Conservation (phyloP, 2,113 vertebrate species). For the Phalacrocorax pelagicus region DNA sequence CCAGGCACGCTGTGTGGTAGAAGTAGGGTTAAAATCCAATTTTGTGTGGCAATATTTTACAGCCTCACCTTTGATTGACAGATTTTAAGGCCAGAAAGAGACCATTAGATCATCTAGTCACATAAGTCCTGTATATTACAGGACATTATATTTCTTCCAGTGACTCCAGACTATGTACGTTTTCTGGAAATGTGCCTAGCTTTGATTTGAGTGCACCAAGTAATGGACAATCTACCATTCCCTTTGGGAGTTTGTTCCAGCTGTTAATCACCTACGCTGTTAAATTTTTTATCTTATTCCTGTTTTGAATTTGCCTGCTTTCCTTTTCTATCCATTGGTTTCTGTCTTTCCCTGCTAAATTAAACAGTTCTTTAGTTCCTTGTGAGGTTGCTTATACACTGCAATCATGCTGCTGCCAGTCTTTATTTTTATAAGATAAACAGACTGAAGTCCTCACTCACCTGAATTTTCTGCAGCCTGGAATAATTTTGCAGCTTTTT, state of each 20-base stretch:
- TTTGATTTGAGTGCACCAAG: background rate
- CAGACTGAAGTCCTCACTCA: background rate
- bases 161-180: background rate
- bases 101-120: background rate
- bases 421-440: background rate
- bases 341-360: background rate
- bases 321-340: background rate
- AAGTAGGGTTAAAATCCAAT: background rate
- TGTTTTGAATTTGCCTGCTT: background rate
- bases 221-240: background rate
- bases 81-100: background rate
- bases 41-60: background rate
- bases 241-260: background rate
- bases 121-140: background rate
- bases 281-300: background rate
- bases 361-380: background rate
- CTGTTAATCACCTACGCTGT: background rate
- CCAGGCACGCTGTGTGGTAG: background rate
- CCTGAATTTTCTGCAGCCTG: background rate
- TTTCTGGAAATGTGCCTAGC: background rate
- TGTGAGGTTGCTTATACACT: background rate
- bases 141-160: background rate
- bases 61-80: background rate
- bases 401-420: background rate
- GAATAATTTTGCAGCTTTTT: background rate